These are phyloP conservation scores for Exephanes ischioxanthus DNA, from an alignment of 2,888 invertebrate species.

Conservation along the genomic window DNA sequence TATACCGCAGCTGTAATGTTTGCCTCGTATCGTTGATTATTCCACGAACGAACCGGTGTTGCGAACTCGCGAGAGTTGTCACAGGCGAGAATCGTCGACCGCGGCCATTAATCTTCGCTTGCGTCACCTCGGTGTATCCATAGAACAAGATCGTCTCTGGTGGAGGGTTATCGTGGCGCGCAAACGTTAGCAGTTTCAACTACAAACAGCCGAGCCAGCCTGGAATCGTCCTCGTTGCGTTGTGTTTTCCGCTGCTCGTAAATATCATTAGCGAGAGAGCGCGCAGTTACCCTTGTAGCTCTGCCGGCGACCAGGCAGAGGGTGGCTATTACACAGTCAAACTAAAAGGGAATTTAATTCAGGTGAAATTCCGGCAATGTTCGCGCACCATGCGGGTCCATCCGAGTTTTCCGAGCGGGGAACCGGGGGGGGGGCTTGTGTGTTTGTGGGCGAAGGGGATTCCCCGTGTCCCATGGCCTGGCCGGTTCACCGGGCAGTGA, in stretches of 20 bases:
- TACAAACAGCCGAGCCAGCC: not conserved
- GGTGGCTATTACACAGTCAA: slow-evolving; percentile 51
- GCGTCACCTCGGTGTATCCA: slow-evolving; percentile 20
- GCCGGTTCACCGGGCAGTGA: slow-evolving; percentile 77
- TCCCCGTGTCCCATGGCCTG: slow-evolving; percentile 56
- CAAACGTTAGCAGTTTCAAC: slow-evolving; percentile 3
- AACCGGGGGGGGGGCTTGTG: slow-evolving; percentile 54
- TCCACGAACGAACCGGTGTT: not conserved
- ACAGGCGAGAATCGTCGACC: not conserved
- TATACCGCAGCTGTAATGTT: not conserved
- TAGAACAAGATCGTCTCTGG: slow-evolving; percentile 36
- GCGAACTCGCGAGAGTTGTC: not conserved
- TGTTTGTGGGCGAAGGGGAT: slow-evolving; percentile 50
- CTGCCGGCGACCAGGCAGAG: not conserved
- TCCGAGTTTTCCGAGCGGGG: slow-evolving; percentile 34
- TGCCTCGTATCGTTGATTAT: not conserved
- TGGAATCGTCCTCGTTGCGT: slow-evolving; percentile 29
- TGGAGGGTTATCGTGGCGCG: slow-evolving; percentile 26
- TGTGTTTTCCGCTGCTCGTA: slow-evolving; percentile 66
- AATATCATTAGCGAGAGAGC: slow-evolving; percentile 73
- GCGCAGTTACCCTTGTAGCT: slow-evolving; percentile 24
- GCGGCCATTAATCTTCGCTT: slow-evolving; percentile 47
- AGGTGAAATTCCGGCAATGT: slow-evolving; percentile 72
- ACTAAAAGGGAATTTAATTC: slow-evolving; percentile 80
- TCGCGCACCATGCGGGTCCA: slow-evolving; percentile 42